phyloP scores from a whole-genome alignment of 2,113 vertebrate genomes.

The Rhegmatorhina hoffmannsi region DNA sequence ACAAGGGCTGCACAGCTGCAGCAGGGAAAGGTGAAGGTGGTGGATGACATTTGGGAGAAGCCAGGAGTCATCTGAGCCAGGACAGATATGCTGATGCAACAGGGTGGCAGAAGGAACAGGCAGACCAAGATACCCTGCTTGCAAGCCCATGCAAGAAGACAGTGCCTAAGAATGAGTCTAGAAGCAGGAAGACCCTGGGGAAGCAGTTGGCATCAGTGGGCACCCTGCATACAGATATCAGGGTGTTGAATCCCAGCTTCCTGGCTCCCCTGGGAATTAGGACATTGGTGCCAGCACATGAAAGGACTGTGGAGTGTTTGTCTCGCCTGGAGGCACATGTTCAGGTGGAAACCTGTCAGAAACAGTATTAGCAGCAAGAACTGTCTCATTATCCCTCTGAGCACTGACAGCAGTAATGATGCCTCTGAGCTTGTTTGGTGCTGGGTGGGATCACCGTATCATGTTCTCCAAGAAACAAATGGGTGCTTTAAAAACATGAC shows the following conservation, averaged over 20 bases:
- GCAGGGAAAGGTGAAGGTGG: background rate
- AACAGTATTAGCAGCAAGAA: background rate
- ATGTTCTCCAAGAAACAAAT: accelerated
- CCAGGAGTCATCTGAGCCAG: background rate
- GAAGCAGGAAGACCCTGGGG: background rate
- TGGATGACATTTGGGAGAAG: background rate
- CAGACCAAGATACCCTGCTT: background rate
- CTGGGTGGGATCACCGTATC: accelerated
- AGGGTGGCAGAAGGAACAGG: background rate
- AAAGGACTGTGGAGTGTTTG: accelerated
- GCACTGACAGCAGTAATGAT: background rate
- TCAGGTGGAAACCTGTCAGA: background rate
- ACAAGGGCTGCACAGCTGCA: background rate
- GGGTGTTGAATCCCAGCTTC: background rate
- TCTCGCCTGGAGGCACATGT: accelerated
- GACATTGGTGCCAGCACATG: background rate
- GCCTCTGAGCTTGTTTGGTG: background rate
- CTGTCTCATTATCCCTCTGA: accelerated
- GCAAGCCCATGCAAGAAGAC: background rate
- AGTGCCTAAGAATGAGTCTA: background rate
- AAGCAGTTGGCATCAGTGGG: background rate
- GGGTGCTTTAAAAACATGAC: background rate
- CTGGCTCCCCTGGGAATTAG: background rate
- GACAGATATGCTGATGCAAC: background rate
- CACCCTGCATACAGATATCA: accelerated